These are phyloP conservation scores for Drosophila neutralis DNA, from an alignment of 2,888 invertebrate species.

Conservation along the genomic window DNA sequence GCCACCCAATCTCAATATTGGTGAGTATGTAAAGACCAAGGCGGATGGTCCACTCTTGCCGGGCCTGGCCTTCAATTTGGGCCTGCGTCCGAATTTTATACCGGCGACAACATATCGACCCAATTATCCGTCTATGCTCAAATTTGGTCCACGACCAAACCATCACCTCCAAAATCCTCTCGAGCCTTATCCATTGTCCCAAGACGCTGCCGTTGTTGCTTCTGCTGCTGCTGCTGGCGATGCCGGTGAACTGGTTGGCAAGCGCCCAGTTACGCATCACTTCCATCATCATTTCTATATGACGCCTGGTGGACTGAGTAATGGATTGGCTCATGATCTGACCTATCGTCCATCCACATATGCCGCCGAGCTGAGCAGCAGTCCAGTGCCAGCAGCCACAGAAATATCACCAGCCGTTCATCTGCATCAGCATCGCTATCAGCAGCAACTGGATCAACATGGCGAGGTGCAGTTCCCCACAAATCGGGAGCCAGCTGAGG, in stretches of 20 bases:
- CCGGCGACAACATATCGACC: constrained; percentile 83
- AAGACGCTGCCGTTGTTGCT: constrained; percentile 18
- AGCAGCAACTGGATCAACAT: not conserved
- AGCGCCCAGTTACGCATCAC: constrained; percentile 80
- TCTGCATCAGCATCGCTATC: constrained; percentile 5
- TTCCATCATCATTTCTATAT: constrained; percentile 85
- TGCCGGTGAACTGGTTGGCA: not conserved
- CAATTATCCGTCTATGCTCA: constrained; percentile 64
- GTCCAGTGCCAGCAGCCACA: constrained; percentile 5
- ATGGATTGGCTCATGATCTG: constrained; percentile 13
- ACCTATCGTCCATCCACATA: constrained; percentile 32
- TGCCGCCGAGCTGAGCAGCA: constrained; percentile 14
- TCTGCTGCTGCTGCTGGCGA: not conserved
- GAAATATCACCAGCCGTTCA: constrained; percentile 6
- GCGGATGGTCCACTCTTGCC: constrained; percentile 40
- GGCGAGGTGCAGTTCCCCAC: constrained; percentile 41
- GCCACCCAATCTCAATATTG: constrained; percentile 80
- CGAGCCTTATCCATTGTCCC: constrained; percentile 46
- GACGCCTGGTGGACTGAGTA: constrained; percentile 49
- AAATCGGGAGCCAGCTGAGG: constrained; percentile 26
- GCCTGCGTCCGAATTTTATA: constrained; percentile 53
- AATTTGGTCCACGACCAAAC: constrained; percentile 65
- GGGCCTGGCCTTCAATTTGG: constrained; percentile 59
- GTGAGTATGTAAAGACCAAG: constrained; percentile 79
- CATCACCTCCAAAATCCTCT: constrained; percentile 11